phyloP scores from a whole-genome alignment of 2,888 invertebrate genomes.

The Phrixothrix hirtus region DNA sequence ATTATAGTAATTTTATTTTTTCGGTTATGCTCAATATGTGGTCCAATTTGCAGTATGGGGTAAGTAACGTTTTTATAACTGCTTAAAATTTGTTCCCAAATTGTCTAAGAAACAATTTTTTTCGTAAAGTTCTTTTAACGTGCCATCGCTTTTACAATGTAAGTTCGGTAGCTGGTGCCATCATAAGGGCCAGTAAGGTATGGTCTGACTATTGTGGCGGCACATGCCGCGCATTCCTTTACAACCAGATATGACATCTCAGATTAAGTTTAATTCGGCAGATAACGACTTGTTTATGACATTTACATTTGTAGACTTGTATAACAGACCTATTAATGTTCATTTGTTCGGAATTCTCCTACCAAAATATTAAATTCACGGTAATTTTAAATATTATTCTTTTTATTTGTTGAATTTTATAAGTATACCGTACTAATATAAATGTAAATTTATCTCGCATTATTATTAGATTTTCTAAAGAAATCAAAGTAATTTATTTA shows the following conservation, averaged over 20 bases:
- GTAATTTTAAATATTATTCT: too few relatives aligned
- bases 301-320: conserved; percentile 44
- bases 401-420: conserved; percentile 2
- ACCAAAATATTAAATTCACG: conserved; percentile 1
- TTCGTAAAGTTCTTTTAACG: too few relatives aligned
- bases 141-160: conserved; percentile 27
- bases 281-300: conserved; percentile 54
- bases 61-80: conserved; percentile 52
- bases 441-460: background rate
- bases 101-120: too few relatives aligned
- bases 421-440: too few relatives aligned
- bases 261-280: conserved; percentile 51
- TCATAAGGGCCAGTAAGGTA: conserved; percentile 28
- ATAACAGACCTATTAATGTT: conserved; percentile 43
- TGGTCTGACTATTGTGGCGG: conserved; percentile 39
- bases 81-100: too few relatives aligned
- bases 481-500: too few relatives aligned
- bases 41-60: conserved; percentile 59
- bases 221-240: conserved; percentile 50
- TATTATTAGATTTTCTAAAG: too few relatives aligned
- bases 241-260: conserved; percentile 48
- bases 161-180: conserved; percentile 36
- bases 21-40: conserved; percentile 1
- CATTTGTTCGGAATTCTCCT: conserved; percentile 17
- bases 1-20: conserved; percentile 5